Percentiles rank a stretch among this genome's conserved stretches.
Conservation (phyloP, 92 coral and sea anemone genomes). For the Plumapathes pennacea region DNA sequence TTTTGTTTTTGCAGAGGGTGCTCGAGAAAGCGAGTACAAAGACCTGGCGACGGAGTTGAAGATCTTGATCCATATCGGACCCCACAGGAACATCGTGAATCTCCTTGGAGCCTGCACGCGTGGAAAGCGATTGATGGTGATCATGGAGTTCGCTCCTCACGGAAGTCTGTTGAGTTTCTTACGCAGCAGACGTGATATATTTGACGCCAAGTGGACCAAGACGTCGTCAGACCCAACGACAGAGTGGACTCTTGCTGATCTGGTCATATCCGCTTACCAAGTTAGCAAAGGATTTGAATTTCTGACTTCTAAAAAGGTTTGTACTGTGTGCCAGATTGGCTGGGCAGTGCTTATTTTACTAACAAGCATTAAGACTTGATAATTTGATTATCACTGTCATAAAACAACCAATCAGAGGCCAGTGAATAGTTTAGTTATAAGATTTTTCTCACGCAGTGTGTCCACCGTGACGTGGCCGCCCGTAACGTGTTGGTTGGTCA, state of each 20-base stretch:
- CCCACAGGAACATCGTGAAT: conserved; percentile 83
- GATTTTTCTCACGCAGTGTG: too few relatives aligned
- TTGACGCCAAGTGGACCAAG: conserved; percentile 68
- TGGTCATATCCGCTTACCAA: conserved; percentile 71
- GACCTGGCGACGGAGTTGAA: conserved; percentile 90
- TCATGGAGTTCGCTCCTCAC: conserved; percentile 85
- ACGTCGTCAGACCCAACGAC: conserved; percentile 65
- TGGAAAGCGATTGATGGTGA: conserved; percentile 73
- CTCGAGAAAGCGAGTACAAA: conserved; percentile 71
- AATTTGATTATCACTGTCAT: too few relatives aligned
- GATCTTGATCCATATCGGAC: conserved; percentile 83
- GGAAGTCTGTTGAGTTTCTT: conserved; percentile 80
- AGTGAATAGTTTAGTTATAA: too few relatives aligned
- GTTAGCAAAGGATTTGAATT: conserved; percentile 83
- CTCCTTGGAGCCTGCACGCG: conserved; percentile 91
- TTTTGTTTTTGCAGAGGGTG: conserved; percentile 51
- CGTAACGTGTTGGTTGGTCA: conserved; percentile 81
- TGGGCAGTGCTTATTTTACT: too few relatives aligned
- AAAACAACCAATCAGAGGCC: not conserved
- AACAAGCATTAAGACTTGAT: too few relatives aligned
- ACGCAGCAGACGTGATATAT: conserved; percentile 62
- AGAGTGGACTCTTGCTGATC: conserved; percentile 82
- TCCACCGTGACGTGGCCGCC: conserved; percentile 94
- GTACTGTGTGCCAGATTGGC: not conserved
- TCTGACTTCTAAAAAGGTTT: conserved; percentile 77